A percentile compares a stretch with the other conserved stretches of the same genome.
These are phyloP conservation scores for Myotis lucifugus DNA, from an alignment of 2,113 vertebrate species.

Conservation along the genomic window DNA sequence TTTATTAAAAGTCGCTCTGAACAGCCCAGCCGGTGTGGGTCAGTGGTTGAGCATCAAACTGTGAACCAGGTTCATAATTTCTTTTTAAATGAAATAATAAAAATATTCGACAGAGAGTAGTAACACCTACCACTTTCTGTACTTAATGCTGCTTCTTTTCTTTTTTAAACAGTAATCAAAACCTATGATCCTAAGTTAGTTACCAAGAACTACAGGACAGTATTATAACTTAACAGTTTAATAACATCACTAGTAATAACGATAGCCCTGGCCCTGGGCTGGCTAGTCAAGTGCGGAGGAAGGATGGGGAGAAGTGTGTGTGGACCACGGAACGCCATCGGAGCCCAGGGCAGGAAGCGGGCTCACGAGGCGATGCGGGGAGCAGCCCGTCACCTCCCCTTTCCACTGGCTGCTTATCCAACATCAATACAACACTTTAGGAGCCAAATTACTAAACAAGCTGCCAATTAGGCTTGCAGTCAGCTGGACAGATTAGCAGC, in stretches of 20 bases:
- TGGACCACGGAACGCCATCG: slow-evolving; percentile 69
- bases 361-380: slow-evolving; percentile 62
- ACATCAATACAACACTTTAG: slow-evolving; percentile 91
- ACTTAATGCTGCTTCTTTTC: background rate
- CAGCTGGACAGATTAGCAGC: slow-evolving; percentile 90
- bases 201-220: background rate
- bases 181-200: background rate
- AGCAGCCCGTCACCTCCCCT: slow-evolving; percentile 84
- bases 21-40: no score
- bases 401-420: slow-evolving; percentile 89
- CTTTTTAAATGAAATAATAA: no score
- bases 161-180: background rate
- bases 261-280: slow-evolving; percentile 25
- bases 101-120: background rate
- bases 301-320: slow-evolving; percentile 31
- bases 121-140: background rate
- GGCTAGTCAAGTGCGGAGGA: slow-evolving; percentile 32
- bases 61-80: no score
- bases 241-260: background rate
- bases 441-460: slow-evolving; percentile 93
- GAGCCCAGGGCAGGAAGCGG: background rate
- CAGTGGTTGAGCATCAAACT: no score
- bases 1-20: background rate
- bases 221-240: background rate
- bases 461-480: slow-evolving; percentile 92